Percentiles rank a stretch among this genome's conserved stretches.
These are phyloP conservation scores for Lasiurus borealis DNA, from an alignment of 2,113 vertebrate genomes.

Conservation along the genomic window DNA sequence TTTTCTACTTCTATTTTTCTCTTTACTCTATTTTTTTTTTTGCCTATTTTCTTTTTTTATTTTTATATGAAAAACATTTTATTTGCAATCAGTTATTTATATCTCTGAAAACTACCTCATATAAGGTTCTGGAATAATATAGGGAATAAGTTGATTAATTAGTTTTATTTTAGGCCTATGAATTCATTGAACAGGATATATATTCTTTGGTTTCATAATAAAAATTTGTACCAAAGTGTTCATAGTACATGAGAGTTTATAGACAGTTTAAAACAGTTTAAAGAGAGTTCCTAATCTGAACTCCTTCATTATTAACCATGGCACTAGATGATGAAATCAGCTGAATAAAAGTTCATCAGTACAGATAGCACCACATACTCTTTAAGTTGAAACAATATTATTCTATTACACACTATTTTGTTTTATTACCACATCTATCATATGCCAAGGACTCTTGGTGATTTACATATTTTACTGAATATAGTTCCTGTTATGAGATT, in stretches of 20 bases:
- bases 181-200: constrained; percentile 1
- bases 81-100: not conserved
- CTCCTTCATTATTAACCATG: not conserved
- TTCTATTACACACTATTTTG: not conserved
- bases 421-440: not conserved
- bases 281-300: not conserved
- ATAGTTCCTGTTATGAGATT: not conserved
- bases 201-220: not conserved
- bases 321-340: not conserved
- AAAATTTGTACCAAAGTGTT: not conserved
- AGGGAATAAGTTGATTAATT: not conserved
- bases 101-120: not conserved
- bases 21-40: not conserved
- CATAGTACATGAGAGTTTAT: not conserved
- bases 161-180: not conserved
- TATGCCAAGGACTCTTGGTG: not conserved
- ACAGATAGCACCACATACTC: not conserved
- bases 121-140: not conserved
- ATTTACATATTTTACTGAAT: not conserved
- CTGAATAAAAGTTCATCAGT: not conserved
- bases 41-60: not conserved
- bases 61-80: not conserved
- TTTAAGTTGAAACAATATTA: not conserved
- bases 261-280: not conserved
- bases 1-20: not conserved